These are phyloP conservation scores for Troilus luridus DNA, from an alignment of 2,888 invertebrate genomes.

Conservation along the genomic window DNA sequence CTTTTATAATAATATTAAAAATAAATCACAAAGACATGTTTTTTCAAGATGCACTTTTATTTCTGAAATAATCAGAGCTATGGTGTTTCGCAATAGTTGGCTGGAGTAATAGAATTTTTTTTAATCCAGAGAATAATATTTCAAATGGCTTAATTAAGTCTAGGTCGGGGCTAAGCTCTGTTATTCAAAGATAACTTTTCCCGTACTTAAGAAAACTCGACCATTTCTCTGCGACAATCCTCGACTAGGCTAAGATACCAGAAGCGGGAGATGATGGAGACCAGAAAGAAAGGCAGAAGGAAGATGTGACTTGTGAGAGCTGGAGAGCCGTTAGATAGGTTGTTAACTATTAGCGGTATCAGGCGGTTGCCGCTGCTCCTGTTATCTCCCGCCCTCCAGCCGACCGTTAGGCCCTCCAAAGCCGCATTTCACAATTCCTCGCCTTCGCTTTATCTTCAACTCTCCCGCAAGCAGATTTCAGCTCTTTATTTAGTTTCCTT, in stretches of 20 bases:
- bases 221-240: neutral
- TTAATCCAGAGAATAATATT: neutral
- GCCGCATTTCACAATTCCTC: slow-evolving; percentile 38
- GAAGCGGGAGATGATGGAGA: neutral
- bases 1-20: too few species aligned
- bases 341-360: slow-evolving; percentile 40
- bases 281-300: neutral
- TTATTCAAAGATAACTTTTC: neutral
- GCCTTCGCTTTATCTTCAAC: slow-evolving; percentile 18
- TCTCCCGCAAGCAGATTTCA: slow-evolving; percentile 18
- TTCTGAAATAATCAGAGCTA: neutral
- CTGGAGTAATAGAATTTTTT: neutral
- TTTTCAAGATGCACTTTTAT: too few species aligned
- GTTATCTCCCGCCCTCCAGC: slow-evolving; percentile 23
- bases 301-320: neutral
- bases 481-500: slow-evolving; percentile 13
- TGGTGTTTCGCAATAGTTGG: neutral
- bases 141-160: neutral
- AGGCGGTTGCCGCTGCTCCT: neutral
- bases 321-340: neutral
- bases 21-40: too few species aligned
- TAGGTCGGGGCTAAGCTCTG: neutral
- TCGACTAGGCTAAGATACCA: slow-evolving; percentile 29
- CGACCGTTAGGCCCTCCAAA: slow-evolving; percentile 24
- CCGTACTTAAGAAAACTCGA: neutral